These are phyloP conservation scores for Labrus mixtus DNA, from an alignment of 2,113 vertebrate genomes.

Conservation along the genomic window DNA sequence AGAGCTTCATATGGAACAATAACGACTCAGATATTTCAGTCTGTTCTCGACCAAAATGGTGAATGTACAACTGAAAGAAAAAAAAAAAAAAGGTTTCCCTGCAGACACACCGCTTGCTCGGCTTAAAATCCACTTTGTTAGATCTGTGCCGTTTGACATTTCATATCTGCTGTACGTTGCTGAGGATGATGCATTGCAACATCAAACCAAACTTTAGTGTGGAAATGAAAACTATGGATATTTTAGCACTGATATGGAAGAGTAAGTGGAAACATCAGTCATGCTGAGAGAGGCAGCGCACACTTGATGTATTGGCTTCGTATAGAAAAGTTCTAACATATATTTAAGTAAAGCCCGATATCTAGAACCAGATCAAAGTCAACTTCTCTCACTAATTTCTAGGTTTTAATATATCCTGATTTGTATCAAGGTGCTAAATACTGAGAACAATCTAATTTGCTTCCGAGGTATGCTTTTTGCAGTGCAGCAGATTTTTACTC, in stretches of 20 bases:
- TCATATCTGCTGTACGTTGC: neutral
- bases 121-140: neutral
- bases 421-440: neutral
- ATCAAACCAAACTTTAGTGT: neutral
- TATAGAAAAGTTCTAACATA: neutral
- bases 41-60: too few relatives aligned
- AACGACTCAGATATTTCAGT: too few relatives aligned
- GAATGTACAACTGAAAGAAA: too few relatives aligned
- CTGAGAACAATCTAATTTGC: neutral
- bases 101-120: too few relatives aligned
- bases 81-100: too few relatives aligned
- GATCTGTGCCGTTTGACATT: neutral
- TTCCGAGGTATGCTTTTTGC: neutral
- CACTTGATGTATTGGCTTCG: neutral
- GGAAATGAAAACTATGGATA: too few relatives aligned
- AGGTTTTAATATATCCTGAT: neutral
- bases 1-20: too few relatives aligned
- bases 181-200: constrained; percentile 5
- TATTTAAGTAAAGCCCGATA: neutral
- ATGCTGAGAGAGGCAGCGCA: neutral
- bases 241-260: neutral
- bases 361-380: neutral
- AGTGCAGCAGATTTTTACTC: neutral
- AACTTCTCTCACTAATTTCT: neutral
- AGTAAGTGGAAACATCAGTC: neutral